Evolutionary conservation across 2,888 invertebrate genomes (phyloP).

Genomic region (Sphaerophoria rueppellii): DNA sequence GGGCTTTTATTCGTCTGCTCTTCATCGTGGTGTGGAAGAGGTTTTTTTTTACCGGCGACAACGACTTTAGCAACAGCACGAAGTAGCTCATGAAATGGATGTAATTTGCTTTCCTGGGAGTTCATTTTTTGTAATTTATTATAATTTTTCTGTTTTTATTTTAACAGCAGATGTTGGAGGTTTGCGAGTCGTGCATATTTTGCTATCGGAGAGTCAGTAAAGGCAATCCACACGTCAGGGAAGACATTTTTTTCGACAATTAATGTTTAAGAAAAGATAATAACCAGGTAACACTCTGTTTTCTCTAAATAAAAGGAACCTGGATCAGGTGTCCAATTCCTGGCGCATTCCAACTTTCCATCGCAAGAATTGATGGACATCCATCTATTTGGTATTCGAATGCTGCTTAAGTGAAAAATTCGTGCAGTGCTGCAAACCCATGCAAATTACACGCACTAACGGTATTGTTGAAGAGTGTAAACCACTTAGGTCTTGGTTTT

Average conservation of each 20-base stretch:
- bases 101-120: slow-evolving; percentile 57
- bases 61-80: slow-evolving; percentile 1
- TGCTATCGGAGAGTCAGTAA: neutral
- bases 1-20: neutral
- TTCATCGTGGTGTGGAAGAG: slow-evolving; percentile 4
- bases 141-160: slow-evolving; percentile 35
- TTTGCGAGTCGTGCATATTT: slow-evolving; percentile 1
- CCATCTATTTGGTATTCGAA: too few relatives aligned
- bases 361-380: too few relatives aligned
- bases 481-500: too few relatives aligned
- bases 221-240: slow-evolving; percentile 13
- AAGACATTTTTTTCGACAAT: slow-evolving; percentile 10
- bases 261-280: slow-evolving; percentile 12
- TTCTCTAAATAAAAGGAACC: neutral
- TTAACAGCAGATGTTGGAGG: slow-evolving; percentile 11
- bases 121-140: slow-evolving; percentile 58
- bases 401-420: too few relatives aligned
- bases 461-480: too few relatives aligned
- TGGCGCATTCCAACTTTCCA: too few relatives aligned
- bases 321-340: too few relatives aligned
- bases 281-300: neutral
- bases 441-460: too few relatives aligned
- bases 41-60: neutral
- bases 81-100: slow-evolving; percentile 46
- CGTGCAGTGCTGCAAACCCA: too few relatives aligned